phyloP scores from a whole-genome alignment of 2,113 vertebrate genomes.

The Bambusicola thoracicus region DNA sequence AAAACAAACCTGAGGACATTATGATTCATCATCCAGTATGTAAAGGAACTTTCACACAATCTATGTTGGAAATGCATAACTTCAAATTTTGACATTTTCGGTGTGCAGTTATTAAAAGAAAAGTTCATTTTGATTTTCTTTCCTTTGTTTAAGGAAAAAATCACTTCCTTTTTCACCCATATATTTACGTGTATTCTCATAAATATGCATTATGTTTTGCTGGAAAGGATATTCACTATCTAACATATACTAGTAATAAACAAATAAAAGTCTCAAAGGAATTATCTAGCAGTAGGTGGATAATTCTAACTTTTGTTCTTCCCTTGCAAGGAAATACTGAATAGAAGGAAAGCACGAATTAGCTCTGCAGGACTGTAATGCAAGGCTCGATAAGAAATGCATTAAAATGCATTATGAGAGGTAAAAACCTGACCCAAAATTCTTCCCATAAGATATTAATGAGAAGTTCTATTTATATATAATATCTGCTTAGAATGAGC shows the following conservation, averaged over 20 bases:
- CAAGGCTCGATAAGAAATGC: not conserved
- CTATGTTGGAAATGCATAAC: fast-evolving
- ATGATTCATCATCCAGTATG: not conserved
- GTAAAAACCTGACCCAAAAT: conserved; percentile 28
- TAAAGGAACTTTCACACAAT: not conserved
- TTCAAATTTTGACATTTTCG: not conserved
- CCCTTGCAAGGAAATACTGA: not conserved
- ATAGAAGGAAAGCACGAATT: not conserved
- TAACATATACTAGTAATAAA: not conserved
- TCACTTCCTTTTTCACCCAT: not conserved
- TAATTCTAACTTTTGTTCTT: not conserved
- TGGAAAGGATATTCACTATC: not conserved
- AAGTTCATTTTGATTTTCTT: not conserved
- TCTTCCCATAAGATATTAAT: conserved; percentile 32
- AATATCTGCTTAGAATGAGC: not conserved
- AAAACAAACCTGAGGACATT: not conserved
- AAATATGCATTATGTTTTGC: not conserved
- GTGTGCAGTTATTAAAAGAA: fast-evolving
- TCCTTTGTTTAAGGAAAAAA: not conserved
- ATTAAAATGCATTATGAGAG: conserved; percentile 20
- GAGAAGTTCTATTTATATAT: not conserved
- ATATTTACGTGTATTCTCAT: not conserved
- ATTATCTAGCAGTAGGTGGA: not conserved
- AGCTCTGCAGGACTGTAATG: not conserved
- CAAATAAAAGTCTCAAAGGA: not conserved